phyloP scores from a whole-genome alignment of 1,140 invertebrate species.

The Anastrepha obliqua region DNA sequence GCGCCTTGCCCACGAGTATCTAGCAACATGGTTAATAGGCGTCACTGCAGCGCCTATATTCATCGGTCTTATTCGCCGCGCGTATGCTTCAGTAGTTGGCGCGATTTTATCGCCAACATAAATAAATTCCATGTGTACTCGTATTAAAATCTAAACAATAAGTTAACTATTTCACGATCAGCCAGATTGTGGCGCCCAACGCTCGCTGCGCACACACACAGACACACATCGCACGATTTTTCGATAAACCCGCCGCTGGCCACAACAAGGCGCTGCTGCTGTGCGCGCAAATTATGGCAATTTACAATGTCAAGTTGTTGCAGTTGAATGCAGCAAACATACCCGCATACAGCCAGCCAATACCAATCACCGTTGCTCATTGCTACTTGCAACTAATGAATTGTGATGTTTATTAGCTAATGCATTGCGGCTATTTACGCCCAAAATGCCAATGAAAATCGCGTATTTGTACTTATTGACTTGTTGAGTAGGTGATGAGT shows the following conservation, averaged over 20 bases:
- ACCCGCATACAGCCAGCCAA: not conserved
- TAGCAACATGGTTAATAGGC: not conserved
- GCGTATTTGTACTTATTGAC: not conserved
- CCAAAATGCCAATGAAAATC: slow-evolving; percentile 32
- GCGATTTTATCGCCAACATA: slow-evolving; percentile 42
- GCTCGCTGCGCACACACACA: not conserved
- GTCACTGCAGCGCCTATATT: not conserved
- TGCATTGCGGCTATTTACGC: slow-evolving; percentile 42
- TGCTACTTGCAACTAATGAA: slow-evolving; percentile 35
- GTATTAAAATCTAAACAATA: slow-evolving; percentile 22
- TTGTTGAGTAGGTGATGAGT: not conserved
- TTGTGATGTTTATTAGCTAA: slow-evolving; percentile 53
- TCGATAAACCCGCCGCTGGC: slow-evolving; percentile 19
- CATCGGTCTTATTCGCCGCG: not conserved
- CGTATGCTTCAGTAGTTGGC: not conserved
- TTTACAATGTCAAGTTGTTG: slow-evolving; percentile 43
- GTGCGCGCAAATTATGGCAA: slow-evolving; percentile 39
- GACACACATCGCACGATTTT: not conserved
- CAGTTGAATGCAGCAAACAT: not conserved
- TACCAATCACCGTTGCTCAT: not conserved
- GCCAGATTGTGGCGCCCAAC: not conserved
- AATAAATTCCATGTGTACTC: not conserved
- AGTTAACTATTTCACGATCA: slow-evolving; percentile 44
- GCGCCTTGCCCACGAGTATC: not conserved
- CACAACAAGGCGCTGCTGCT: slow-evolving; percentile 1